Evolutionary conservation across 2,797 vertebrate species (phyloP).

Genomic region (Bovichtus diacanthus): DNA sequence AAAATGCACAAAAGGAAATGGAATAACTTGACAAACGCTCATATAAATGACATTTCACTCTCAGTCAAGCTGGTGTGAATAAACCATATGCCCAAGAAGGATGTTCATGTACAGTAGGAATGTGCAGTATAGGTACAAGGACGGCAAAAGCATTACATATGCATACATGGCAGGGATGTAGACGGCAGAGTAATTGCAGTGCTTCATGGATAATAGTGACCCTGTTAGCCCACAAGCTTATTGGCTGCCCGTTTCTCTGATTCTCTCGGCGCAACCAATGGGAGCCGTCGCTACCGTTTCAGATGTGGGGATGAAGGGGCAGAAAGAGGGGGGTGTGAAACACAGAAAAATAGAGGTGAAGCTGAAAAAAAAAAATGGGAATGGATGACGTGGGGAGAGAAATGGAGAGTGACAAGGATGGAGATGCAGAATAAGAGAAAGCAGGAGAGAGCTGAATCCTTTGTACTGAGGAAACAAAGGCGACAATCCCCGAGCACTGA

Average conservation of each 20-base stretch:
- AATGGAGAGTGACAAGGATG: conserved; percentile 65
- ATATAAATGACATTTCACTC: conserved; percentile 9
- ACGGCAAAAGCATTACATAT: conserved; percentile 46
- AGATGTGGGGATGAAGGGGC: conserved; percentile 69
- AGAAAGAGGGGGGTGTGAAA: conserved; percentile 19
- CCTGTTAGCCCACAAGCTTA: conserved; percentile 76
- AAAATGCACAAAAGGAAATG: conserved; percentile 14
- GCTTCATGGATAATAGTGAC: conserved; percentile 80
- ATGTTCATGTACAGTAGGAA: conserved; percentile 33
- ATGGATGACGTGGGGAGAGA: conserved; percentile 45
- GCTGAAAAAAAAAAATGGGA: conserved; percentile 27
- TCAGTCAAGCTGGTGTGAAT: conserved; percentile 38
- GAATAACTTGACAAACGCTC: not conserved
- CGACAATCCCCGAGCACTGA: conserved; percentile 59
- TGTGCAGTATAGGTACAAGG: conserved; percentile 29
- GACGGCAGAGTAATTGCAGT: conserved; percentile 73
- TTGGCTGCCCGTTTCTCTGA: conserved; percentile 72
- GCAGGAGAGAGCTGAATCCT: conserved; percentile 56
- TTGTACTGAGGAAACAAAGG: conserved; percentile 69
- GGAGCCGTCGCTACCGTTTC: conserved; percentile 59
- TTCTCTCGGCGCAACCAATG: conserved; percentile 69
- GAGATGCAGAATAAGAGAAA: conserved; percentile 61
- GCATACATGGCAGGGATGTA: conserved; percentile 61
- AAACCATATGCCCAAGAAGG: conserved; percentile 37
- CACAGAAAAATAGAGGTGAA: conserved; percentile 63